Conservation (phyloP, 2,113 vertebrate species). For the Mastomys coucha region DNA sequence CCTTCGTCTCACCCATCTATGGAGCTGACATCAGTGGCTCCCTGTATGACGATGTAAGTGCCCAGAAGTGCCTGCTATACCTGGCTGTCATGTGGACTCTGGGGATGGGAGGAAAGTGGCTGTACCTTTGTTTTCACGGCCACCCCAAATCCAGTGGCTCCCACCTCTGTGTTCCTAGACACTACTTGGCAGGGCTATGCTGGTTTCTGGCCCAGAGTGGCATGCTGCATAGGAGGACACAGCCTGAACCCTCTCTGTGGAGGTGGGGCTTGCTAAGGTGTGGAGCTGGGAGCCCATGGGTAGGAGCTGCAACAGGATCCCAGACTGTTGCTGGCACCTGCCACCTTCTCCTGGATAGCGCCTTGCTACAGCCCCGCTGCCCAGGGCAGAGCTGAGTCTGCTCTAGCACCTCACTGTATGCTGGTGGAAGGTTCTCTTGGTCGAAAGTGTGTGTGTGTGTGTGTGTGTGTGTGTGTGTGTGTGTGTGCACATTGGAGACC, state of each 20-base stretch:
- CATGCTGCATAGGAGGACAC: neutral
- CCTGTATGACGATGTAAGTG: slow-evolving; percentile 95
- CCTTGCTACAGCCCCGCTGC: neutral
- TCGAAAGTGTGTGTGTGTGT: neutral
- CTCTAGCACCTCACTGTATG: neutral
- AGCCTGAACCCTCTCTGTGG: neutral
- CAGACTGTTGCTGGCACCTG: neutral
- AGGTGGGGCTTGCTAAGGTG: neutral
- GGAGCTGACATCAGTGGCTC: slow-evolving; percentile 98
- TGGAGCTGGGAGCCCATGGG: neutral
- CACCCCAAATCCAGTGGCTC: neutral
- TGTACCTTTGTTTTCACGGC: neutral
- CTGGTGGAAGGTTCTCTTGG: neutral
- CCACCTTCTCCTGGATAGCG: neutral
- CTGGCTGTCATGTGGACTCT: neutral
- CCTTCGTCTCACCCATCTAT: slow-evolving; percentile 97
- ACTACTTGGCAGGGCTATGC: neutral
- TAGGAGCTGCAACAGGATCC: neutral
- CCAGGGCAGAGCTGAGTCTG: neutral
- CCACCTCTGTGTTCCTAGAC: too few relatives aligned
- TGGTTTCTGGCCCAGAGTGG: neutral
- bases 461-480: neutral
- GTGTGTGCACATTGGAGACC: neutral
- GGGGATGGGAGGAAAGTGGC: neutral
- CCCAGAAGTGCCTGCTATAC: neutral